Percentiles rank a stretch among this genome's conserved stretches.
These are phyloP conservation scores for Loxodonta africana DNA, from an alignment of 2,113 vertebrate species.

Conservation along the genomic window DNA sequence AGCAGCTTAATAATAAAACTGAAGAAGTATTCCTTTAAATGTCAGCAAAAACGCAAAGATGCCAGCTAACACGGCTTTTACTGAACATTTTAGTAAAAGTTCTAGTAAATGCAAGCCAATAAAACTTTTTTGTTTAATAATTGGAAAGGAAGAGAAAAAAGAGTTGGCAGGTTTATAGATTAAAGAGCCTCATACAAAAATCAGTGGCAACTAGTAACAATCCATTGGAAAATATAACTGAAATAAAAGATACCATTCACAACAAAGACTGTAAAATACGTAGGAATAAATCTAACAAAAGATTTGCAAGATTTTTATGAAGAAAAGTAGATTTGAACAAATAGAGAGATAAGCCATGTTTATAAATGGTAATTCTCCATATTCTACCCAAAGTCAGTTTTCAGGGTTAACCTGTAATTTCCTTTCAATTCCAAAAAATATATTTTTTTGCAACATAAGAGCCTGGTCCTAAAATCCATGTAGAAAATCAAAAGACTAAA, in stretches of 20 bases:
- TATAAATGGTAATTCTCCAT: neutral
- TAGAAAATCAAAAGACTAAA: neutral
- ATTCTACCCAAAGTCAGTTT: neutral
- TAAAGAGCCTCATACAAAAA: neutral
- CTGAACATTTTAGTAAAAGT: neutral
- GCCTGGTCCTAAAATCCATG: neutral
- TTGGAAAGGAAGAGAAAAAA: constrained; percentile 29
- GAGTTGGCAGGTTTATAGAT: neutral
- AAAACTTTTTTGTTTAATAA: constrained; percentile 25
- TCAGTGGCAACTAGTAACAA: neutral
- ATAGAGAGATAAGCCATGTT: neutral
- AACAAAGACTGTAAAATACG: neutral
- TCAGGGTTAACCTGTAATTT: neutral
- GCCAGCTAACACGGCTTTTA: neutral
- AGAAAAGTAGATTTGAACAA: neutral
- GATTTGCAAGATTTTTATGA: neutral
- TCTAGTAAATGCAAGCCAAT: constrained; percentile 42
- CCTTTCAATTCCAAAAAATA: neutral
- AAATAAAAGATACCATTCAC: constrained; percentile 21
- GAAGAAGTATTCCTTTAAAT: constrained; percentile 31
- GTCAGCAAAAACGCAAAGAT: neutral
- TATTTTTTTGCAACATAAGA: neutral
- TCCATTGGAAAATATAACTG: neutral
- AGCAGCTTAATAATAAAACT: neutral
- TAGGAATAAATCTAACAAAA: constrained; percentile 30